Evolutionary conservation across 2,113 vertebrate genomes (phyloP).

Genomic region (Melanotaenia duboulayi): DNA sequence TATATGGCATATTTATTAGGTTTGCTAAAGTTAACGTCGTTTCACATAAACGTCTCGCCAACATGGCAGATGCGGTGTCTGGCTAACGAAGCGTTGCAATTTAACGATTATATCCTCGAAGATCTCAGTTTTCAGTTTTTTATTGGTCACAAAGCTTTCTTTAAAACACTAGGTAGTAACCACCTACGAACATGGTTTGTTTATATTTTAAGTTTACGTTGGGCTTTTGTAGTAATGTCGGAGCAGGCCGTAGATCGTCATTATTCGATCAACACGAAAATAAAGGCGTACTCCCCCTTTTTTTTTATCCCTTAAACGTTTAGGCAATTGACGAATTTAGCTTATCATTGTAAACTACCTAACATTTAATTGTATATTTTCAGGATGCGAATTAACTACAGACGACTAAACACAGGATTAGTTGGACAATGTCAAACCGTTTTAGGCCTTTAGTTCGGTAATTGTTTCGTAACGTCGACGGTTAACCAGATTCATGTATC

Average conservation of each 20-base stretch:
- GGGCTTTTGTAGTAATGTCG: neutral
- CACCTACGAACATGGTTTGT: neutral
- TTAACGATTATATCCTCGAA: neutral
- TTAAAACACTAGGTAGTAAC: neutral
- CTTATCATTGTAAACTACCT: neutral
- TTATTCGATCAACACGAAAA: neutral
- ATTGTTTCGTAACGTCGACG: no score
- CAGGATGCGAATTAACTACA: no score
- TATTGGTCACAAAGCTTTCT: neutral
- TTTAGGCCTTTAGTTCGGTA: neutral
- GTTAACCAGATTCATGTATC: no score
- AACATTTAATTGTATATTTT: neutral
- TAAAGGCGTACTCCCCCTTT: neutral
- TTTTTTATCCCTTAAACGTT: no score
- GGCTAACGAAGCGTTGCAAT: neutral
- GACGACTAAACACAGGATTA: no score
- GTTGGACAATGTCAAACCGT: no score
- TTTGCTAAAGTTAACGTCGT: neutral
- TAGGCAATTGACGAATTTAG: no score
- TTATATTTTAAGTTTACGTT: no score
- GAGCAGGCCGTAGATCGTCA: neutral
- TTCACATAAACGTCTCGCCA: conserved; percentile 31
- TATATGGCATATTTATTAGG: neutral
- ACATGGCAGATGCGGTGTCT: conserved; percentile 14
- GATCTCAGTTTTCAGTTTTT: neutral